A percentile compares a stretch with the other conserved stretches of the same genome.
phyloP scores from a whole-genome alignment of 2,797 vertebrate genomes.

The Ispidina lecontei region DNA sequence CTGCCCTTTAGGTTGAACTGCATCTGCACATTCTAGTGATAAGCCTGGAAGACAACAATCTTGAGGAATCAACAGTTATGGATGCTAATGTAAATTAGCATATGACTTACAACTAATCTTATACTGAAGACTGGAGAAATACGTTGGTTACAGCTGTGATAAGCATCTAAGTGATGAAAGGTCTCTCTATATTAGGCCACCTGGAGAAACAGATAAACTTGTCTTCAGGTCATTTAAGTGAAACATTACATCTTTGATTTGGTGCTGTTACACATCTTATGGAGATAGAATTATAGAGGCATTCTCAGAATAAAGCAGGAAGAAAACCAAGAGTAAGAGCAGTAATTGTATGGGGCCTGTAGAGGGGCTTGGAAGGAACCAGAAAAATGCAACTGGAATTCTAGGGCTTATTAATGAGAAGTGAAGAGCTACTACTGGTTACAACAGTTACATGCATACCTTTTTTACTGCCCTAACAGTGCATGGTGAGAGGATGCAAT shows the following conservation, averaged over 20 bases:
- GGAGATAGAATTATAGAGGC: neutral
- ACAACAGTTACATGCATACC: neutral
- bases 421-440: neutral
- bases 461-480: neutral
- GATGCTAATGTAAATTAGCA: constrained; percentile 28
- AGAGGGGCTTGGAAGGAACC: neutral
- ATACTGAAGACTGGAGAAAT: neutral
- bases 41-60: constrained; percentile 46
- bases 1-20: constrained; percentile 6
- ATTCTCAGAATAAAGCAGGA: neutral
- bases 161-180: constrained; percentile 44
- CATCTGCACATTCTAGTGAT: constrained; percentile 1
- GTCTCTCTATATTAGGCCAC: constrained; percentile 16
- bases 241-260: neutral
- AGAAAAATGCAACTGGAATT: neutral
- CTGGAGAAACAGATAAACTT: constrained; percentile 18
- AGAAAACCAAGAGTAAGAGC: neutral
- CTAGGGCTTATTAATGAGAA: neutral
- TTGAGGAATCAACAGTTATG: neutral
- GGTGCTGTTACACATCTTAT: neutral
- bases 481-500: neutral
- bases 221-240: neutral
- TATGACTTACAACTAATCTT: constrained; percentile 26
- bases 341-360: neutral
- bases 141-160: constrained; percentile 37